These are phyloP conservation scores for Premnoplex brunnescens DNA, from an alignment of 2,797 vertebrate species.

Conservation along the genomic window DNA sequence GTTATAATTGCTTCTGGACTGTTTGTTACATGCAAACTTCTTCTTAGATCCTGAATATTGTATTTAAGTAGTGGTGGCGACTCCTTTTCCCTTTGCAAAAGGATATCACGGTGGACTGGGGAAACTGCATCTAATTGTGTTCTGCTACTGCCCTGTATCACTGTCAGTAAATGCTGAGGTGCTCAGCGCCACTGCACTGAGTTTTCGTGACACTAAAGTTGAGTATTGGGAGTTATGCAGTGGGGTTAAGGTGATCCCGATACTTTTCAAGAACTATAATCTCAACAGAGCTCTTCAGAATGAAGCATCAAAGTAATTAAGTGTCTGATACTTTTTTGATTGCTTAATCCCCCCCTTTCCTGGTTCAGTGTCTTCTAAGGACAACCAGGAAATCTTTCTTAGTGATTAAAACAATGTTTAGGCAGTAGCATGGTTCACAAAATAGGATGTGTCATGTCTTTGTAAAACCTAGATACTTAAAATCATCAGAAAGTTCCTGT, in stretches of 20 bases:
- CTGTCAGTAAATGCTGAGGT: not conserved
- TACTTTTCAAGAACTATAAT: not conserved
- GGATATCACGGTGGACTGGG: not conserved
- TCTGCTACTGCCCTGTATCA: not conserved
- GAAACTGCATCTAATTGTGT: rapidly evolving
- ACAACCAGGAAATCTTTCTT: slow-evolving; percentile 1
- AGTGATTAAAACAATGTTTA: not conserved
- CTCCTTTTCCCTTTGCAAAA: not conserved
- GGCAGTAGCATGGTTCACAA: not conserved
- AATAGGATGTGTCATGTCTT: not conserved
- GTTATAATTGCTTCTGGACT: not conserved
- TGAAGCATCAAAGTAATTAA: slow-evolving; percentile 9
- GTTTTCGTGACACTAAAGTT: not conserved
- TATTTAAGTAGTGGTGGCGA: not conserved
- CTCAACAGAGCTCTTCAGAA: not conserved
- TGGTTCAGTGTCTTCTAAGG: slow-evolving; percentile 3
- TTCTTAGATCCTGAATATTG: not conserved
- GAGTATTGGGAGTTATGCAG: not conserved
- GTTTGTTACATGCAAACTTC: slow-evolving; percentile 2
- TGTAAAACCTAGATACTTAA: not conserved
- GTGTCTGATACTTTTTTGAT: slow-evolving; percentile 19
- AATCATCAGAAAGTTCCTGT: not conserved
- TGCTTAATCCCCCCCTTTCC: slow-evolving; percentile 27
- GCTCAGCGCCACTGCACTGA: not conserved
- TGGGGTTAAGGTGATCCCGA: not conserved